A percentile compares a stretch with the other conserved stretches of the same genome.
phyloP scores from a whole-genome alignment of 2,113 vertebrate species.

The Nannobrachium achirus region DNA sequence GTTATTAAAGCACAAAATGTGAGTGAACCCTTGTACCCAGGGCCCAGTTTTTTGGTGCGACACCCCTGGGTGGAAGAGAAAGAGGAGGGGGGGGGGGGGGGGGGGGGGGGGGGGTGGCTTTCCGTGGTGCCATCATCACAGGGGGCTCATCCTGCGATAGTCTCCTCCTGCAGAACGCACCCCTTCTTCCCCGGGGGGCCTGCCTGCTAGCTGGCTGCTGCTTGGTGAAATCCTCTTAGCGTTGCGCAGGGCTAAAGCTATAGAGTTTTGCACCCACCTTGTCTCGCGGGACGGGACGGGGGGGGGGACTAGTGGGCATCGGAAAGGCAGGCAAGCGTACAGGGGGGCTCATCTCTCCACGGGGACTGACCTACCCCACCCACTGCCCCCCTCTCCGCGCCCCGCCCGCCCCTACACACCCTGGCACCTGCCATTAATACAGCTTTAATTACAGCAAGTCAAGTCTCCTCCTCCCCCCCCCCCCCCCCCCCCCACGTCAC shows the following conservation, averaged over 20 bases:
- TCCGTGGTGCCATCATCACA: conserved; percentile 60
- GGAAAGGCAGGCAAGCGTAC: background rate
- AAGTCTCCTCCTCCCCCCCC: conserved; percentile 19
- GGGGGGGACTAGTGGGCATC: background rate
- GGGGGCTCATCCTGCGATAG: conserved; percentile 39
- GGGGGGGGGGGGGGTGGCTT: no score
- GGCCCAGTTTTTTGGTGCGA: no score
- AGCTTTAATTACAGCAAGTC: conserved; percentile 73
- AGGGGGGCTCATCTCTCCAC: conserved; percentile 40
- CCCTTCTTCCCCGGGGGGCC: conserved; percentile 51
- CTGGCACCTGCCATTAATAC: conserved; percentile 62
- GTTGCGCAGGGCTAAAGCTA: conserved; percentile 35
- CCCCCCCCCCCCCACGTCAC: background rate
- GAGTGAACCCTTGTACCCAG: no score
- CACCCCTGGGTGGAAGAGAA: no score
- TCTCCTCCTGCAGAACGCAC: background rate
- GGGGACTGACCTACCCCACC: conserved; percentile 55
- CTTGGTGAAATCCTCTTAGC: conserved; percentile 75
- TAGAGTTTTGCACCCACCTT: conserved; percentile 42
- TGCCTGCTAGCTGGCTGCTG: no score
- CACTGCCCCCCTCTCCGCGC: no score
- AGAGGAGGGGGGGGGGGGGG: no score
- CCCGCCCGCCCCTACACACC: conserved; percentile 30
- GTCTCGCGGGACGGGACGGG: conserved; percentile 33
- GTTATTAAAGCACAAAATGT: no score